Evolutionary conservation across 2,888 invertebrate genomes (phyloP).

Genomic region (Drosophila infuscata): DNA sequence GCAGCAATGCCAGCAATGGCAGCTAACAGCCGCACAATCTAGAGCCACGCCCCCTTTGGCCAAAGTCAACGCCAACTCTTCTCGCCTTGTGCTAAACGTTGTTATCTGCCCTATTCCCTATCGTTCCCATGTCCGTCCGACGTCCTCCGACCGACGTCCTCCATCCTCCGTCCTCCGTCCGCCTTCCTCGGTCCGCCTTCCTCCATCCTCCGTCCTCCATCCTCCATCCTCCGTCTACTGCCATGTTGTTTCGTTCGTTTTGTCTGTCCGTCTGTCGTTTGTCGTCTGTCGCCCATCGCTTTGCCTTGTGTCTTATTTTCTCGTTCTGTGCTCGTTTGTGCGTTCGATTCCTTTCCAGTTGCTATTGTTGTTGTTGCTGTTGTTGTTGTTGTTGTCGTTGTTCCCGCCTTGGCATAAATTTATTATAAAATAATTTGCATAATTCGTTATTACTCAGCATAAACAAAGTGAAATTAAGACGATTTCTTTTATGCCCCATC

Average conservation of each 20-base stretch:
- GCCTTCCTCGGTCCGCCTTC: not conserved
- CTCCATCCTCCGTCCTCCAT: too few species aligned
- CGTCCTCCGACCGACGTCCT: not conserved
- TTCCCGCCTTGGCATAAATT: constrained; percentile 73
- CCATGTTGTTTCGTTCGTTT: constrained; percentile 6
- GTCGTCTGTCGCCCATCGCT: constrained; percentile 33
- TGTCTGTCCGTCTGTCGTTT: constrained; percentile 20
- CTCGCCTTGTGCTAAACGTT: constrained; percentile 72
- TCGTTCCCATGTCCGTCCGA: constrained; percentile 27
- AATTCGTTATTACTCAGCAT: constrained; percentile 81
- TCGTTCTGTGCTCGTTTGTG: constrained; percentile 72
- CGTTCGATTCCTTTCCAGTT: constrained; percentile 61
- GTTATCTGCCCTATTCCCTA: constrained; percentile 71
- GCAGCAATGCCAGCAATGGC: not conserved
- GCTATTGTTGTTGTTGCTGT: constrained; percentile 14
- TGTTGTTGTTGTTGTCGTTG: constrained; percentile 25
- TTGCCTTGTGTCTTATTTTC: constrained; percentile 67
- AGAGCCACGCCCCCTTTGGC: constrained; percentile 14
- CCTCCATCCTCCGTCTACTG: not conserved
- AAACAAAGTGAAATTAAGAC: constrained; percentile 82
- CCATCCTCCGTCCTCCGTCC: not conserved
- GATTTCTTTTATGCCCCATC: constrained; percentile 71
- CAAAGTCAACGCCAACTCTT: constrained; percentile 59
- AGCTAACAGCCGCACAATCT: constrained; percentile 9
- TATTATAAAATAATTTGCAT: constrained; percentile 82